These are phyloP conservation scores for Hetaerina titia DNA, from an alignment of 2,888 invertebrate genomes.

Conservation along the genomic window DNA sequence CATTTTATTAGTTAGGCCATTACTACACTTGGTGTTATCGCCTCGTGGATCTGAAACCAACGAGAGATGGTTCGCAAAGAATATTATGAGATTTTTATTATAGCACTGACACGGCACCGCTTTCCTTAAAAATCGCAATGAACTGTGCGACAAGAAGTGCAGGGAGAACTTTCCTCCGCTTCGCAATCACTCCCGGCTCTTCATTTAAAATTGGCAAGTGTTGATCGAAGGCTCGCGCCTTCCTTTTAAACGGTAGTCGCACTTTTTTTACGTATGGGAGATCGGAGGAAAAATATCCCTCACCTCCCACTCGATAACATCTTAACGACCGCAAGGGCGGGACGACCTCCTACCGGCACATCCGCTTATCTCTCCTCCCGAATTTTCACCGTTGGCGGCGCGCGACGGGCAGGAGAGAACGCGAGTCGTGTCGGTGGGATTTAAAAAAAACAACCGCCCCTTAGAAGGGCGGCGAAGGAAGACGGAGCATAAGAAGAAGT, in stretches of 20 bases:
- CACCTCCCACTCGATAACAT: conserved; percentile 6
- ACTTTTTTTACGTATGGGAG: neutral
- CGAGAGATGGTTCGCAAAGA: too few relatives aligned
- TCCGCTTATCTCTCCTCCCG: neutral
- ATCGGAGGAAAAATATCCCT: neutral
- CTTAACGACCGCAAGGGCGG: neutral
- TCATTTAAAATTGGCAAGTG: too few relatives aligned
- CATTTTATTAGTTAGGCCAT: too few relatives aligned
- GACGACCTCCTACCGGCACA: neutral
- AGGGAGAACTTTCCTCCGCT: too few relatives aligned
- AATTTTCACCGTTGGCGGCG: conserved; percentile 19
- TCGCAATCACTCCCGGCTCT: too few relatives aligned
- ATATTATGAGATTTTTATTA: too few relatives aligned
- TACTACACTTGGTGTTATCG: too few relatives aligned
- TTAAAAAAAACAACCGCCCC: neutral
- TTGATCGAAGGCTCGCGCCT: neutral
- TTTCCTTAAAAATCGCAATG: too few relatives aligned
- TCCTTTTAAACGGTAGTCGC: neutral
- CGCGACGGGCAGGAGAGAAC: neutral
- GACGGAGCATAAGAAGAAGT: neutral
- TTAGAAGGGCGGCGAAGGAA: neutral
- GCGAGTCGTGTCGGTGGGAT: neutral
- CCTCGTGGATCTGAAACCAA: too few relatives aligned
- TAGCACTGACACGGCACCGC: too few relatives aligned
- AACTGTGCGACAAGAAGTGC: too few relatives aligned